Percentiles rank a stretch among this genome's conserved stretches.
Conservation (phyloP, 2,113 vertebrate species). For the Gopherus flavomarginatus region DNA sequence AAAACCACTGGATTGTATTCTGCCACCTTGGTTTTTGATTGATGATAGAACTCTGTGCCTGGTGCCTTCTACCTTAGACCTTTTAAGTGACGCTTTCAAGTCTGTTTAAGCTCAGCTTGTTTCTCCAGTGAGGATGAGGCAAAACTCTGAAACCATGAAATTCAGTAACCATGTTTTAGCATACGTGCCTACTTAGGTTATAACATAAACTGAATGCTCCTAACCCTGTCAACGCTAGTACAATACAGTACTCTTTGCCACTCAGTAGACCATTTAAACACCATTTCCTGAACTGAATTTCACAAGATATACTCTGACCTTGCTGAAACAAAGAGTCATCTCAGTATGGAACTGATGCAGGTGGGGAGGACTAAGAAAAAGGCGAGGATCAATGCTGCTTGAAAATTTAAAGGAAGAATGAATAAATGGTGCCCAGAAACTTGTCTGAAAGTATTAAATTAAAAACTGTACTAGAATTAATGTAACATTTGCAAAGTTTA, state of each 20-base stretch:
- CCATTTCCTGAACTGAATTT: neutral
- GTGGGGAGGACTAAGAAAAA: neutral
- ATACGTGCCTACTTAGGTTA: neutral
- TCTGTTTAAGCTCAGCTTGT: neutral
- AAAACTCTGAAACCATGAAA: neutral
- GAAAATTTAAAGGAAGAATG: neutral
- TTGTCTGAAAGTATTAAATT: neutral
- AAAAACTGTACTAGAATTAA: too few species aligned
- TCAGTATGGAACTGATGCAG: neutral
- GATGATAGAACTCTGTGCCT: neutral
- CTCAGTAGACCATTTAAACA: neutral
- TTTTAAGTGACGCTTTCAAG: neutral
- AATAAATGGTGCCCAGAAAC: neutral
- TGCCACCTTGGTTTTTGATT: neutral
- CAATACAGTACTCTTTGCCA: neutral
- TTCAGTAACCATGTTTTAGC: slow-evolving; percentile 1
- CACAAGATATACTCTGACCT: neutral
- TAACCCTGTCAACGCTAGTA: slow-evolving; percentile 32
- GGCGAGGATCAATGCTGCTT: neutral
- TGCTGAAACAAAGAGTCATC: neutral
- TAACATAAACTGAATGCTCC: neutral
- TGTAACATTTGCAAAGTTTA: neutral
- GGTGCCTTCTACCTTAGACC: neutral
- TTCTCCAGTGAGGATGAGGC: neutral
- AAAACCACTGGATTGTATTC: neutral